These are phyloP conservation scores for Taxidea taxus DNA, from an alignment of 2,113 vertebrate genomes.

Conservation along the genomic window DNA sequence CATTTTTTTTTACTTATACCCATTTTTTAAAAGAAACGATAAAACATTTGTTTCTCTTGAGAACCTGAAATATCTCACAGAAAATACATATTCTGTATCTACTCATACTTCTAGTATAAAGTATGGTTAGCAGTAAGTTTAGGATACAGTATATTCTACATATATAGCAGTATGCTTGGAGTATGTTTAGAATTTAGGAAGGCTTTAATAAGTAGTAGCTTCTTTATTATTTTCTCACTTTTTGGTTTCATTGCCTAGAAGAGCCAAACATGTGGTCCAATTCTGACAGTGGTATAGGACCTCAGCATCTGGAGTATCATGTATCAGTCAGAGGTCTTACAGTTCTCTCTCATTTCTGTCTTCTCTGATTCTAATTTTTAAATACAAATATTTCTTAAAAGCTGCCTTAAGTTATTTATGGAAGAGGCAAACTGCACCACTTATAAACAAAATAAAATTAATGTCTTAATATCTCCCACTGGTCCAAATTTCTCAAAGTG, in stretches of 20 bases:
- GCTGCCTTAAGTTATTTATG: not conserved
- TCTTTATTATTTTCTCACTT: not conserved
- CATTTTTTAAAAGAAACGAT: not conserved
- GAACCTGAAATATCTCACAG: slow-evolving; percentile 3
- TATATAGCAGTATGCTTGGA: not conserved
- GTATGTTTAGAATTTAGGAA: not conserved
- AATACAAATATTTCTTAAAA: slow-evolving; percentile 41
- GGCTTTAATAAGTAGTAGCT: not conserved
- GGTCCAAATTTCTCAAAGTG: not conserved
- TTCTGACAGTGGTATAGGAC: not conserved
- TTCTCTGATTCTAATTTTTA: not conserved
- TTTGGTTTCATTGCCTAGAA: slow-evolving; percentile 4
- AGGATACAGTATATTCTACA: not conserved
- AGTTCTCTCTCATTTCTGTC: not conserved
- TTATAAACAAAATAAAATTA: slow-evolving; percentile 34
- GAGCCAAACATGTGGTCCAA: not conserved
- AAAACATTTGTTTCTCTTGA: not conserved
- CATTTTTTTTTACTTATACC: not conserved
- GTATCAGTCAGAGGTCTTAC: not conserved
- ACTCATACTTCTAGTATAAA: not conserved
- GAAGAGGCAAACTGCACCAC: not conserved
- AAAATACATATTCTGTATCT: not conserved
- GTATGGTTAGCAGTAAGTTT: not conserved
- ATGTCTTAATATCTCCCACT: not conserved
- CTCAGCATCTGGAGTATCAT: not conserved